A percentile compares a stretch with the other conserved stretches of the same genome.
Evolutionary conservation across 2,797 vertebrate genomes (phyloP).

Genomic region (Crypturellus tataupa): DNA sequence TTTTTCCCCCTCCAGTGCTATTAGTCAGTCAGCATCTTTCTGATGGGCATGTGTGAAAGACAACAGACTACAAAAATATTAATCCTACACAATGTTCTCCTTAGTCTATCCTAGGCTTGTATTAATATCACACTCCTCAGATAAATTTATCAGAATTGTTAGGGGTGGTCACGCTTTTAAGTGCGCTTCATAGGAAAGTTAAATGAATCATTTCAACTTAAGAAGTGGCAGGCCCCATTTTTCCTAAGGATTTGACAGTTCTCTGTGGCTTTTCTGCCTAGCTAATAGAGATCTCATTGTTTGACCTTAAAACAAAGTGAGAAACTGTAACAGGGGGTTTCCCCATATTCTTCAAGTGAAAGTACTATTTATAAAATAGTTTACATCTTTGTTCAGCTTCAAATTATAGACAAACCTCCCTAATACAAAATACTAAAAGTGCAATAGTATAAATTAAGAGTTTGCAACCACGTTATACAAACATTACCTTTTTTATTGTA

Average conservation of each 20-base stretch:
- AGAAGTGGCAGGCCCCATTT: slow-evolving; percentile 62
- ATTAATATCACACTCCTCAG: slow-evolving; percentile 61
- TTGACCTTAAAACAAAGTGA: slow-evolving; percentile 76
- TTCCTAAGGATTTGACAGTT: slow-evolving; percentile 66
- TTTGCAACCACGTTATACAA: slow-evolving; percentile 95
- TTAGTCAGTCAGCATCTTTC: slow-evolving; percentile 35
- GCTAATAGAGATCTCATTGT: slow-evolving; percentile 48
- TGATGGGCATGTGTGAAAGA: slow-evolving; percentile 16
- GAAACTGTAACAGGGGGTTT: slow-evolving; percentile 72
- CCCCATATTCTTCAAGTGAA: slow-evolving; percentile 70
- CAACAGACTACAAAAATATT: slow-evolving; percentile 31
- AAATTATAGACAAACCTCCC: slow-evolving; percentile 97
- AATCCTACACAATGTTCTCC: slow-evolving; percentile 40
- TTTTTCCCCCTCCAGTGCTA: neutral
- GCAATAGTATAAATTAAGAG: slow-evolving; percentile 98
- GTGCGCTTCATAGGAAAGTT: slow-evolving; percentile 50
- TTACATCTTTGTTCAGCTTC: slow-evolving; percentile 91
- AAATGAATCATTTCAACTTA: slow-evolving; percentile 63
- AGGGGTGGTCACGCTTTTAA: slow-evolving; percentile 28
- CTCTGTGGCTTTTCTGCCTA: slow-evolving; percentile 63
- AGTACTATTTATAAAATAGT: slow-evolving; percentile 86
- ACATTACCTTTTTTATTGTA: slow-evolving; percentile 88
- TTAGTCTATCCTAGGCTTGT: slow-evolving; percentile 54
- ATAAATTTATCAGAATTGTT: slow-evolving; percentile 69
- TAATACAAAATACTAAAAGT: slow-evolving; percentile 93